These are phyloP conservation scores for Coregonus clupeaformis DNA, from an alignment of 2,113 vertebrate genomes.

Conservation along the genomic window DNA sequence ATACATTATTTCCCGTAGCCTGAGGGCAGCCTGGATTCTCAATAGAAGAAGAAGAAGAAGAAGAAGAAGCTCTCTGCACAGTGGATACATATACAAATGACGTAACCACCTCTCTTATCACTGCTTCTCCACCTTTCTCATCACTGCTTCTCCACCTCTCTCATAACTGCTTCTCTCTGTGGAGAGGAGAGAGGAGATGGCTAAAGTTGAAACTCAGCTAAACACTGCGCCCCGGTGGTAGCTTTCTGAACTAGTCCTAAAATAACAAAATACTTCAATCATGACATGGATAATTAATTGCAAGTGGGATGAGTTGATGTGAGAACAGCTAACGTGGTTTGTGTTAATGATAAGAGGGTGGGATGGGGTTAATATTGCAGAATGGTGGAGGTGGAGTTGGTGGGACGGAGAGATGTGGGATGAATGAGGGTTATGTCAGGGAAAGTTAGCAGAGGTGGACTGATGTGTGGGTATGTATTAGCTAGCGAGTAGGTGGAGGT, in stretches of 20 bases:
- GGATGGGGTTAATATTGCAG: no score
- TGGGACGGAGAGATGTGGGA: no score
- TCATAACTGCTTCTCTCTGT: neutral
- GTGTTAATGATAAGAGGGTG: no score
- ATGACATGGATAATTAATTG: conserved; percentile 14
- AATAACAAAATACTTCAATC: neutral
- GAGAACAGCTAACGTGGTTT: no score
- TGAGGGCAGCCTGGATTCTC: conserved; percentile 53
- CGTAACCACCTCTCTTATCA: neutral
- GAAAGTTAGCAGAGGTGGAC: no score
- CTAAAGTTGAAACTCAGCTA: neutral
- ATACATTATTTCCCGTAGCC: conserved; percentile 54
- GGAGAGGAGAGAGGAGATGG: neutral
- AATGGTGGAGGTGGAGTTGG: no score
- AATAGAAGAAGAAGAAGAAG: conserved; percentile 53
- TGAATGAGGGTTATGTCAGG: no score
- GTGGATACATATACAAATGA: conserved; percentile 62
- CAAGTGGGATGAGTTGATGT: neutral
- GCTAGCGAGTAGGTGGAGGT: no score
- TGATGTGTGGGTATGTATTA: no score
- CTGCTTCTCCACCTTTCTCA: neutral
- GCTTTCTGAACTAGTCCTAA: no score
- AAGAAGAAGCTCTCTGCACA: conserved; percentile 23
- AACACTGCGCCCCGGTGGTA: conserved; percentile 34
- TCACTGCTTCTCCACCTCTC: neutral